Evolutionary conservation across 2,888 invertebrate genomes (phyloP).

Genomic region (Melipona beecheii): DNA sequence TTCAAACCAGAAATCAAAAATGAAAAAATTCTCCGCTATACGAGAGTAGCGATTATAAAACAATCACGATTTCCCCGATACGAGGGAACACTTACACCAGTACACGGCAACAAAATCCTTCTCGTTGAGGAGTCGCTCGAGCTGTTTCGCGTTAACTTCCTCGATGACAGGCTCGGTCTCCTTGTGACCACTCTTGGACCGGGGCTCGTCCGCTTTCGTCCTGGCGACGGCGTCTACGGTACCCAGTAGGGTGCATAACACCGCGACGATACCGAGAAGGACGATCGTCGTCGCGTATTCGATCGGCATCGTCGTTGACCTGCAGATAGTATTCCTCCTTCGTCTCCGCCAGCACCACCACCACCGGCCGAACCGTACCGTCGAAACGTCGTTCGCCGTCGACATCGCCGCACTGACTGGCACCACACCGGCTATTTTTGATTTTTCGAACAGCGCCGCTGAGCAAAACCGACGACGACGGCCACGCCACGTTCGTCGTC

Average conservation of each 20-base stretch:
- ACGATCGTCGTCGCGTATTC: constrained; percentile 62
- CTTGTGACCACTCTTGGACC: constrained; percentile 65
- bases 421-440: constrained; percentile 81
- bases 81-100: constrained; percentile 93
- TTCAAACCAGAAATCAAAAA: not conserved
- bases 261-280: constrained; percentile 61
- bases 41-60: not conserved
- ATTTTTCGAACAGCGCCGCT: constrained; percentile 75
- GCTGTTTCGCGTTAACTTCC: constrained; percentile 96
- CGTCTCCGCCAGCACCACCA: constrained; percentile 80
- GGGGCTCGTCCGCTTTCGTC: constrained; percentile 66
- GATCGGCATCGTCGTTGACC: constrained; percentile 62
- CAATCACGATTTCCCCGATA: not conserved
- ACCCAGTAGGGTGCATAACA: constrained; percentile 58
- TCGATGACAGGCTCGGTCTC: constrained; percentile 92
- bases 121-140: constrained; percentile 94
- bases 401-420: constrained; percentile 84
- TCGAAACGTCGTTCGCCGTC: constrained; percentile 84
- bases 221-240: constrained; percentile 63
- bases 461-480: constrained; percentile 41
- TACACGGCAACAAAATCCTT: constrained; percentile 98
- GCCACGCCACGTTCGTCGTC: constrained; percentile 32
- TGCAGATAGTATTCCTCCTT: constrained; percentile 74
- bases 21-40: not conserved
- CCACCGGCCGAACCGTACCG: constrained; percentile 81